Evolutionary conservation across 2,113 vertebrate species (phyloP), one percentile per base, ranked within the genome.

Genomic region (Brienomyrus longianalis): DNA sequence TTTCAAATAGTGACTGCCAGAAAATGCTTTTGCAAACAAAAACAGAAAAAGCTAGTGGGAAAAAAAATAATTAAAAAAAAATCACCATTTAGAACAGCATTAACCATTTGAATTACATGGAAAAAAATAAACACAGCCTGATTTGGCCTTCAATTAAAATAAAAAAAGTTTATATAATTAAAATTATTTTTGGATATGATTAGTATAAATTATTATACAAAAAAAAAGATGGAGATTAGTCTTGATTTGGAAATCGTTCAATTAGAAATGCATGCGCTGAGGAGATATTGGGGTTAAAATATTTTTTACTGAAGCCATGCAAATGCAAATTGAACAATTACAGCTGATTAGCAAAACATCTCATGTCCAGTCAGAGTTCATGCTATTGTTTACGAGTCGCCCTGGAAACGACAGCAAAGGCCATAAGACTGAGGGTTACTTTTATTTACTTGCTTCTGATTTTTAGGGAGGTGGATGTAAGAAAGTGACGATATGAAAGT

Each of bases 281-380:
- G 19, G 47, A 89, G 27, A 89, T 27, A 52, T 31, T 35, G 11
- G 13, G 27, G 88, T 88, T 70, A 50, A 51, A 77, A 21, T 47
- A 54, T 54, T 27, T 87, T 86, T 54, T 13, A n/a, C 51, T 31
- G 51, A 35, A 27, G n/a, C 4, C 31, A 87, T 54, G 27, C 48
- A 52, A 87, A 54, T 35, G 48, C 51, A 54, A 87, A 89, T 27
- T 80, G 15, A n/a, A 89, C 15, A 50, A 43, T 51, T 52, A 83
- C 15, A 83, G 50, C 88, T 77, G 27, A 70, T 62, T 80, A 43
- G 48, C 45, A 13, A 51, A 80, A 39, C 4, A 83, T 51, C 45
- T 74, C 45, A 31, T 50, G n/a, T 89, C 48, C 45, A 89, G 50
- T 80, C 70, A 89, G 66, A 80, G 27, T 52, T 89, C 19, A 54